Percentiles rank a stretch among this genome's conserved stretches.
Conservation (phyloP, 1,140 invertebrate species). For the Drosophila takahashii region DNA sequence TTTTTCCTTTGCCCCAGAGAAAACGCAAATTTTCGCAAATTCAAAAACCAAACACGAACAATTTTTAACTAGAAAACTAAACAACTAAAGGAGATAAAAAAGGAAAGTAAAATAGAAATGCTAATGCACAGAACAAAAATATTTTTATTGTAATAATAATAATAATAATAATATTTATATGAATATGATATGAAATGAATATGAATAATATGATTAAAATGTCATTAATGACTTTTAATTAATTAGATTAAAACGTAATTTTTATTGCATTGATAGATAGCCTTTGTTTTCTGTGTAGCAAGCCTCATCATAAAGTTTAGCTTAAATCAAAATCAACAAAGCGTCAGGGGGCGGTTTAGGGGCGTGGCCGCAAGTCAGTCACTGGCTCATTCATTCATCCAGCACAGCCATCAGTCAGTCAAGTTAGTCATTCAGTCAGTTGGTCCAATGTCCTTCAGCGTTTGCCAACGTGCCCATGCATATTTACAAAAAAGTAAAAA, state of each 20-base stretch:
- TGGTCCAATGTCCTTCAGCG: constrained; percentile 61
- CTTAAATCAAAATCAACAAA: constrained; percentile 66
- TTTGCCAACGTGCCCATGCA: constrained; percentile 69
- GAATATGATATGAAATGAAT: no score
- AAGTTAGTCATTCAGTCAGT: constrained; percentile 36
- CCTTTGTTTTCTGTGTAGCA: constrained; percentile 9
- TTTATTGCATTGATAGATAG: no score
- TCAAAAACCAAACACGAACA: constrained; percentile 20
- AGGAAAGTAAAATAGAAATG: not conserved
- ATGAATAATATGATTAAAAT: no score
- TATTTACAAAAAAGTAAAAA: constrained; percentile 57
- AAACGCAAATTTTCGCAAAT: constrained; percentile 22
- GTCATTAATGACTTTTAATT: no score
- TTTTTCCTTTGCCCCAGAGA: constrained; percentile 1
- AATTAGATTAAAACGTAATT: no score
- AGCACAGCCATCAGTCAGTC: constrained; percentile 23
- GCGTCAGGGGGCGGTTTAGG: constrained; percentile 10
- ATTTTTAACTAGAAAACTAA: constrained; percentile 29
- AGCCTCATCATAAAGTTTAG: constrained; percentile 29
- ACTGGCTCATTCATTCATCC: constrained; percentile 38
- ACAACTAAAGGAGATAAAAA: constrained; percentile 6
- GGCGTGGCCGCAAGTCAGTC: constrained; percentile 35
- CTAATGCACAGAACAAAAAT: not conserved
- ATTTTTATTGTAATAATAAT: no score
- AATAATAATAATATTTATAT: no score